These are phyloP conservation scores for Pseudopodoces humilis DNA, from an alignment of 2,113 vertebrate species.

Conservation along the genomic window DNA sequence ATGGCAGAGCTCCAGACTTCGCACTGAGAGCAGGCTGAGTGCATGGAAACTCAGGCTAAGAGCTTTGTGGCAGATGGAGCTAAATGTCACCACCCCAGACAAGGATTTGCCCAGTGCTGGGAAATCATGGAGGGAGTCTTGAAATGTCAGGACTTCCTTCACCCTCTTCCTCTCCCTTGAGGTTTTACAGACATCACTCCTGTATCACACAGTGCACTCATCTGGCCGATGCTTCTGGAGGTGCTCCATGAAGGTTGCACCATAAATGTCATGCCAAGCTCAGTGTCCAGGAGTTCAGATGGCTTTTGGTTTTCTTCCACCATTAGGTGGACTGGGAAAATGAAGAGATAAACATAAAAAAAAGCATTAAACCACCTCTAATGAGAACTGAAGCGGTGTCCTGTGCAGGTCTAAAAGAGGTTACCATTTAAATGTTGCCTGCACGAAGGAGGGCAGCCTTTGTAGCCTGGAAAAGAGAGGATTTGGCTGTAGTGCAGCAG, in stretches of 20 bases:
- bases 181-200: background rate
- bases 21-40: background rate
- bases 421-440: background rate
- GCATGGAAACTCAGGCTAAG: background rate
- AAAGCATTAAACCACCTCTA: background rate
- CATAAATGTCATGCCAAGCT: background rate
- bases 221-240: background rate
- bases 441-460: background rate
- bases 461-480: background rate
- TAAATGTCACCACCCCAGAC: background rate
- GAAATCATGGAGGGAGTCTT: background rate
- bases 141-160: background rate
- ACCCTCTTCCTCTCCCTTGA: background rate
- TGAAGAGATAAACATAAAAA: background rate
- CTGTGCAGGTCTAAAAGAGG: background rate
- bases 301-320: background rate
- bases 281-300: background rate
- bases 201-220: background rate
- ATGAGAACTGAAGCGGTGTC: background rate
- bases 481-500: background rate
- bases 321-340: background rate
- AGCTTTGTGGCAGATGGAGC: background rate
- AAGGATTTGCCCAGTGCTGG: background rate
- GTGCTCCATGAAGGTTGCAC: background rate
- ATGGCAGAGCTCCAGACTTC: conserved; percentile 15